Base-by-base conservation (phyloP, 2,797 vertebrate species). In the Phataginus tetradactyla region DNA sequence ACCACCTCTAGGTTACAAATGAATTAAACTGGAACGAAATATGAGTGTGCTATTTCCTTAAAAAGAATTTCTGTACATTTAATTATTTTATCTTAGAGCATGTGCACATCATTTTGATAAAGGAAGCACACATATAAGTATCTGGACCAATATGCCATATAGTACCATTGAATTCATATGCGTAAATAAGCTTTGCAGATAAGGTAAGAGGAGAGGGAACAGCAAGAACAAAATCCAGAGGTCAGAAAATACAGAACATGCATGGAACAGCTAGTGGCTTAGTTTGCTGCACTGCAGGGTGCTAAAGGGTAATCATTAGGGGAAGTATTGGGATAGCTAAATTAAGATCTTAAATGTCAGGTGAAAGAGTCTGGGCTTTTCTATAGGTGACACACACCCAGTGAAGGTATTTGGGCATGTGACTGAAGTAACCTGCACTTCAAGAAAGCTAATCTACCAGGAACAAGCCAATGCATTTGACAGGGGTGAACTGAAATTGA, bases 71-170 rank as follows among this genome's bases (percentile, higher is more conserved):
- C 57, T 37, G 3, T 53, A 49, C 49, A 59, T 93, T 84, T 96
- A 95, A 88, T 86, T 86, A 27, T 89, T 78, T 86, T 75, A 66
- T 64, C 13, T 95, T 72, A 94, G 42, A 86, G 20, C 55, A 37
- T 74, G 4, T 66, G 32, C 3, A 64, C 20, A 59, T 27, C 68
- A 18, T 96, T 96, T 93, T 75, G 34, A 94, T 86, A 61, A 87
- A 95, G 72, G 39, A 63, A 63, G 9, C n/a, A 84, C 27, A 94
- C 75, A 78, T 29, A 0, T 72, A 66, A 64, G n/a, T 57, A 63
- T 83, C 21, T 42, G 53, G 12, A 1, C 63, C 10, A 3, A 51
- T 25, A 75, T 21, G n/a, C 4, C 80, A n/a, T 32, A 14, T 1
- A 34, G 21, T 21, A n/a, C 12, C 37, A 51, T 4, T 86, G 57